These are phyloP conservation scores for Chionodraco myersi DNA, from an alignment of 2,113 vertebrate genomes.

Conservation along the genomic window DNA sequence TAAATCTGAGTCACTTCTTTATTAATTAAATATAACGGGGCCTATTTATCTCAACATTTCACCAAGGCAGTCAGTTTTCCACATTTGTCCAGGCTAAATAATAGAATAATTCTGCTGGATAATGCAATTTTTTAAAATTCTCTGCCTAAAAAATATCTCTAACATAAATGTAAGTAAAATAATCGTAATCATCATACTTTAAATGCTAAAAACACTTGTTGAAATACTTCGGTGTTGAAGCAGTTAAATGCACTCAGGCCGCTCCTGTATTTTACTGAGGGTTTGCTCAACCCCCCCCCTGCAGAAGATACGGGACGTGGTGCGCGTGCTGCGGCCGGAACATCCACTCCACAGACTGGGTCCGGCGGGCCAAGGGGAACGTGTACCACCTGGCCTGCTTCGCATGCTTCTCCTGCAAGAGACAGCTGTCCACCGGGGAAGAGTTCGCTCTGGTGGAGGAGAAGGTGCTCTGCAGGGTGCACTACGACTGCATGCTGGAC, in stretches of 20 bases:
- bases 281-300: not conserved
- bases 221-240: no score
- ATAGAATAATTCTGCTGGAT: no score
- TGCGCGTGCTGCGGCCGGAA: constrained; percentile 96
- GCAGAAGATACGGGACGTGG: constrained; percentile 95
- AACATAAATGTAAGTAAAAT: not conserved
- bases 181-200: not conserved
- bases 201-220: no score
- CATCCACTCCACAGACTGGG: constrained; percentile 98
- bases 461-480: constrained; percentile 94
- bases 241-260: not conserved
- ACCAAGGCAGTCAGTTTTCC: not conserved
- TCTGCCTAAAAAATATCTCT: no score
- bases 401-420: constrained; percentile 98
- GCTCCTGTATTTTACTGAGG: not conserved
- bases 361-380: constrained; percentile 94
- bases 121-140: no score
- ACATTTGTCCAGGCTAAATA: not conserved
- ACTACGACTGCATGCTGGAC: constrained; percentile 98
- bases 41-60: not conserved
- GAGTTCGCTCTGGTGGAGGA: constrained; percentile 98
- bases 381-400: constrained; percentile 98
- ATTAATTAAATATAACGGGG: not conserved
- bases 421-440: constrained; percentile 97
- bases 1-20: not conserved